Percentiles rank a stretch among this genome's conserved stretches.
phyloP scores from a whole-genome alignment of 2,113 vertebrate species.

The Pollimyrus isidori region DNA sequence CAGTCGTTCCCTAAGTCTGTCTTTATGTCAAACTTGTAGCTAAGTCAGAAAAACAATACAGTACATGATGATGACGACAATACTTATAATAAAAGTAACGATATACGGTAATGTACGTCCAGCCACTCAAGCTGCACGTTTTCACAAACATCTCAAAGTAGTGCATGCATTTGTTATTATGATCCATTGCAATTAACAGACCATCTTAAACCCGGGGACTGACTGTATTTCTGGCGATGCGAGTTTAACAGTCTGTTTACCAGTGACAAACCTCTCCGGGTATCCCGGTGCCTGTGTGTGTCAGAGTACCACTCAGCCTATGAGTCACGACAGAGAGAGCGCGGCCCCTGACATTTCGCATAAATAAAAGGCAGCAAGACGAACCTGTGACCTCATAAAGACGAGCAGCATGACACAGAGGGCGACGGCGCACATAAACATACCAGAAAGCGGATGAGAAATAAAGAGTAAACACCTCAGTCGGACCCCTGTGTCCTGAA shows the following conservation, averaged over 20 bases:
- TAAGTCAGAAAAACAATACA: not conserved
- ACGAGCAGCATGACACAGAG: not conserved
- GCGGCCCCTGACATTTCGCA: not conserved
- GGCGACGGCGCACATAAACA: not conserved
- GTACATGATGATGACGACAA: not conserved
- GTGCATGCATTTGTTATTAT: not conserved
- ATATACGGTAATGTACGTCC: not conserved
- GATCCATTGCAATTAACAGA: not conserved
- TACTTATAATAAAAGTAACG: not conserved
- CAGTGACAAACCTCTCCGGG: not conserved
- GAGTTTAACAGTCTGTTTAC: not conserved
- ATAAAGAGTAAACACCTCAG: not conserved
- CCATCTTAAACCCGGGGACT: not conserved
- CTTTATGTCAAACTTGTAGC: not conserved
- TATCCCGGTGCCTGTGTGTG: not conserved
- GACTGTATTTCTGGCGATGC: not conserved
- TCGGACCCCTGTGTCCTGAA: not conserved
- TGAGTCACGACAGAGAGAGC: not conserved
- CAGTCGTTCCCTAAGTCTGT: not conserved
- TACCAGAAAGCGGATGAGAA: not conserved
- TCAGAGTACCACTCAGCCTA: not conserved
- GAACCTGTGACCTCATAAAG: conserved; percentile 17
- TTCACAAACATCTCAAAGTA: not conserved
- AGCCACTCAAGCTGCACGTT: not conserved
- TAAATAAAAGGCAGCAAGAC: not conserved